Conservation (phyloP, 2,888 invertebrate species). For the Macrophya alboannulata region DNA sequence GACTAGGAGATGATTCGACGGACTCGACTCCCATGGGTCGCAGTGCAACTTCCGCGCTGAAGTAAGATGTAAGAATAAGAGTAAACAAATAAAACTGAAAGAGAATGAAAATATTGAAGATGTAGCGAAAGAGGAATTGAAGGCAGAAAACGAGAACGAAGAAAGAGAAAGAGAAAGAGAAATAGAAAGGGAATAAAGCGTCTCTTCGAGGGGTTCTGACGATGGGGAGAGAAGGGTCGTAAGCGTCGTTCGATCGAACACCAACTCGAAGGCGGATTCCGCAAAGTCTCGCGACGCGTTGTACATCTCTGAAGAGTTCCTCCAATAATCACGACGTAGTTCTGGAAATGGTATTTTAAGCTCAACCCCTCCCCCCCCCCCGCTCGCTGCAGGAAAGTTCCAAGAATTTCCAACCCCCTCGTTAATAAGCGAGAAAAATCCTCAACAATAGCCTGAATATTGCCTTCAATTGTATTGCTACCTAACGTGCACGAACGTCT, state of each 20-base stretch:
- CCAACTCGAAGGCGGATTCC: slow-evolving; percentile 49
- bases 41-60: not conserved
- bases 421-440: slow-evolving; percentile 43
- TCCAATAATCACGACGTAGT: slow-evolving; percentile 39
- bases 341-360: slow-evolving; percentile 44
- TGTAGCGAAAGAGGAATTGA: not conserved
- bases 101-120: not conserved
- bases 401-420: slow-evolving; percentile 1
- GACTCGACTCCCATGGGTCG: not conserved
- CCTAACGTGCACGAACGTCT: not conserved
- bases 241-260: slow-evolving; percentile 43
- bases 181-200: slow-evolving; percentile 61
- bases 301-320: slow-evolving; percentile 44
- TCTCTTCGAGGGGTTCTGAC: slow-evolving; percentile 57
- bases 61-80: not conserved
- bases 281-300: slow-evolving; percentile 35
- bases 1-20: not conserved
- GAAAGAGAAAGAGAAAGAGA: slow-evolving; percentile 58
- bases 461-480: not conserved
- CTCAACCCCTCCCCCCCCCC: not conserved
- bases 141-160: not conserved
- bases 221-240: slow-evolving; percentile 35
- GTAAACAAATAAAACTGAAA: not conserved
- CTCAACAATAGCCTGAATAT: not conserved
- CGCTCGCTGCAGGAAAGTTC: not conserved